Evolutionary conservation across 2,888 invertebrate species (phyloP).

Genomic region (Polyommatus iphigenia): DNA sequence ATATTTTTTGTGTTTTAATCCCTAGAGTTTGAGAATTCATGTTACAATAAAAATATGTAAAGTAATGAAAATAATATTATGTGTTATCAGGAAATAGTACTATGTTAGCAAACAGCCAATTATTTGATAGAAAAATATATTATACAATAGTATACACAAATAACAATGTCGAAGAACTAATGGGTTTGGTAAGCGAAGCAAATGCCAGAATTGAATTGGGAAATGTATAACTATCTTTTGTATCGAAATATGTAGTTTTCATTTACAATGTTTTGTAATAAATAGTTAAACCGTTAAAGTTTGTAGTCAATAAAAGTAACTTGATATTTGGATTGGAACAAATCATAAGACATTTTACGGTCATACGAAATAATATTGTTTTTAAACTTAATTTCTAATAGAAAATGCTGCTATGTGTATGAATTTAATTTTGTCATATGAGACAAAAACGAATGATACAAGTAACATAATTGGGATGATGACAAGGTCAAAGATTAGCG

Average conservation of each 20-base stretch:
- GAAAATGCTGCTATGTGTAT: neutral
- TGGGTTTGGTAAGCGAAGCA: slow-evolving; percentile 25
- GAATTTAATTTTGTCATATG: neutral
- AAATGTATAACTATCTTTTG: slow-evolving; percentile 56
- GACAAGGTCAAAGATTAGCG: no score
- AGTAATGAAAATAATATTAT: no score
- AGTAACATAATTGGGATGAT: no score
- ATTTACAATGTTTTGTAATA: slow-evolving; percentile 42
- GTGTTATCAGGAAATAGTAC: neutral
- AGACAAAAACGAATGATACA: neutral
- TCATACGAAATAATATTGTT: no score
- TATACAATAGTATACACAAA: neutral
- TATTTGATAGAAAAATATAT: neutral
- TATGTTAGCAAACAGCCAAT: neutral
- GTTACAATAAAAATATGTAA: neutral
- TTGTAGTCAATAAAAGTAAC: slow-evolving; percentile 6
- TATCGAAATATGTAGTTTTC: slow-evolving; percentile 50
- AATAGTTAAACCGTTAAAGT: slow-evolving; percentile 28
- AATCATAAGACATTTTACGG: neutral
- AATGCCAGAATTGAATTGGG: slow-evolving; percentile 42
- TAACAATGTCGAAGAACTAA: neutral
- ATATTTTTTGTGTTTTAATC: neutral
- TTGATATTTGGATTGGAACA: neutral
- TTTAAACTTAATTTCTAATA: neutral
- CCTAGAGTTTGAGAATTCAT: neutral